These are phyloP conservation scores for Eupithecia insigniata DNA, from an alignment of 2,888 invertebrate species.

Conservation along the genomic window DNA sequence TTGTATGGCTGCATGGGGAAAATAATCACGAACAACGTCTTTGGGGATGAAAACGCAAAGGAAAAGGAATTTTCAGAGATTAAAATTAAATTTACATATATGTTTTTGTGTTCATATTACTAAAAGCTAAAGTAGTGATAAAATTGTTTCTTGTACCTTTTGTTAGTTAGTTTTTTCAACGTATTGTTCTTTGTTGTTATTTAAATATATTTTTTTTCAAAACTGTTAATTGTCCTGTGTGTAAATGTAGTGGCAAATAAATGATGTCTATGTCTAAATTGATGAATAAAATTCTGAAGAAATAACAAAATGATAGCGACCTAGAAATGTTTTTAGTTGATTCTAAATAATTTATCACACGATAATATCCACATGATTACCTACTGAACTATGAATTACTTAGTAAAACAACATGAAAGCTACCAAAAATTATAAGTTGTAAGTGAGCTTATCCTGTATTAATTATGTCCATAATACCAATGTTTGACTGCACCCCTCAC, in stretches of 20 bases:
- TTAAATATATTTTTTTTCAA: too few relatives aligned
- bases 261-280: too few relatives aligned
- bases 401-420: background rate
- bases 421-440: background rate
- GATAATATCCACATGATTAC: background rate
- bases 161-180: too few relatives aligned
- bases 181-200: too few relatives aligned
- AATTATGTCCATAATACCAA: background rate
- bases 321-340: background rate
- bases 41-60: background rate
- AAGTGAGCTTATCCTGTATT: conserved; percentile 8
- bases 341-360: background rate
- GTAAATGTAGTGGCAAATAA: too few relatives aligned
- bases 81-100: background rate
- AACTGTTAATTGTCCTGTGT: too few relatives aligned
- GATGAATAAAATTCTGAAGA: background rate
- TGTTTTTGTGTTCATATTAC: background rate
- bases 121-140: background rate
- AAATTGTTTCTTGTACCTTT: too few relatives aligned
- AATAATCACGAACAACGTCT: background rate
- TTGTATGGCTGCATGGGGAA: conserved; percentile 7
- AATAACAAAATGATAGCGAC: background rate
- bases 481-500: conserved; percentile 15
- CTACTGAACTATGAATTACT: background rate
- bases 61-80: background rate